phyloP scores from a whole-genome alignment of 2,113 vertebrate genomes.

The Lanius collurio region DNA sequence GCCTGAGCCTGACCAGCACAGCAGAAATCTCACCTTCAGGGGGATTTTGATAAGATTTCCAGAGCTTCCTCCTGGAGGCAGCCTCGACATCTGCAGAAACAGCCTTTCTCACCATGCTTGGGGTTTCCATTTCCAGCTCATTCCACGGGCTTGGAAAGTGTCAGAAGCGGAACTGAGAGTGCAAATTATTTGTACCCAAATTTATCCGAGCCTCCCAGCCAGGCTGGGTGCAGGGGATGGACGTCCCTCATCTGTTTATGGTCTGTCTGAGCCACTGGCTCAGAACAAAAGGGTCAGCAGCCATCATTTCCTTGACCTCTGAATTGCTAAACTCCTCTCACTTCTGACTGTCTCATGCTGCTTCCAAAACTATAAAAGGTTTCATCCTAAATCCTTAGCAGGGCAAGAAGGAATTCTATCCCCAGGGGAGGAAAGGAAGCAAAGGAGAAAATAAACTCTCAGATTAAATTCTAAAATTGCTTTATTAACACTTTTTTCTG shows the following conservation, averaged over 20 bases:
- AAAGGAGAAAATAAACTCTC: slow-evolving; percentile 54
- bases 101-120: not conserved
- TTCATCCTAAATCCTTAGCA: slow-evolving; percentile 9
- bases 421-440: slow-evolving; percentile 33
- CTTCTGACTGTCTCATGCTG: not conserved
- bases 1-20: not conserved
- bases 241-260: not conserved
- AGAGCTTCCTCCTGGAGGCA: not conserved
- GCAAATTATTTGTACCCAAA: not conserved
- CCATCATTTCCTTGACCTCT: not conserved
- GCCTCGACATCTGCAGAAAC: not conserved
- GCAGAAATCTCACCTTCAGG: not conserved
- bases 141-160: not conserved
- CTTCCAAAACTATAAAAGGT: not conserved
- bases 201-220: not conserved
- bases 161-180: not conserved
- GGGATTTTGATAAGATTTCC: not conserved
- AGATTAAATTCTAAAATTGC: slow-evolving; percentile 54
- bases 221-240: not conserved
- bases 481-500: slow-evolving; percentile 36
- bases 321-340: not conserved
- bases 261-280: not conserved
- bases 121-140: not conserved
- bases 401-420: not conserved
- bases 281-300: not conserved